Conservation (phyloP, 2,797 vertebrate species). For the Cuniculus paca region DNA sequence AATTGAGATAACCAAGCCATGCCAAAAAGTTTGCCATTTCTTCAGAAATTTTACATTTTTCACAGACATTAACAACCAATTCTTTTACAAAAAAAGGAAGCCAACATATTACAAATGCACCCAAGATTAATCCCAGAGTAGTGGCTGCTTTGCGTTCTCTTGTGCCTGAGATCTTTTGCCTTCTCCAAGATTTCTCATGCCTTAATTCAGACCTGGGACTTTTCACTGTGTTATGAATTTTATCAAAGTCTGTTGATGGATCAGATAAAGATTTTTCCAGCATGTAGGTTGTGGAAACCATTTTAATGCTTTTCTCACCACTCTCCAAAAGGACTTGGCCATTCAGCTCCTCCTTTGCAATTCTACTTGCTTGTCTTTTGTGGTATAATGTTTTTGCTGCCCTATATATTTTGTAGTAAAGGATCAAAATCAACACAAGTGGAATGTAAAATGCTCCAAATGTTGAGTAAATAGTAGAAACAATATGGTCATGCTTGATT, state of each 20-base stretch:
- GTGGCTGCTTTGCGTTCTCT: slow-evolving; percentile 97
- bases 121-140: slow-evolving; percentile 96
- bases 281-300: slow-evolving; percentile 90
- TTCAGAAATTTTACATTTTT: slow-evolving; percentile 92
- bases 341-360: slow-evolving; percentile 94
- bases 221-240: slow-evolving; percentile 87
- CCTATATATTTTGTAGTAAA: slow-evolving; percentile 99
- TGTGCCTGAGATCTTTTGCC: slow-evolving; percentile 95
- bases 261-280: slow-evolving; percentile 95
- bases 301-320: slow-evolving; percentile 90
- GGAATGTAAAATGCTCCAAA: slow-evolving; percentile 99
- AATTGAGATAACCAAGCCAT: slow-evolving; percentile 99
- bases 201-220: slow-evolving; percentile 91
- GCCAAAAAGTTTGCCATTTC: slow-evolving; percentile 97
- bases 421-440: slow-evolving; percentile 95
- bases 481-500: slow-evolving; percentile 96
- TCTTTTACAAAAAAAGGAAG: slow-evolving; percentile 99
- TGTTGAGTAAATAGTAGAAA: slow-evolving; percentile 96
- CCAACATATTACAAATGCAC: slow-evolving; percentile 99
- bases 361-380: slow-evolving; percentile 94
- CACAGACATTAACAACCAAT: slow-evolving; percentile 96
- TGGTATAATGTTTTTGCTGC: slow-evolving; percentile 97
- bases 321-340: slow-evolving; percentile 94
- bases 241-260: slow-evolving; percentile 93
- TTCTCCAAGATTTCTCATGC: slow-evolving; percentile 92